phyloP scores from a whole-genome alignment of 2,797 vertebrate species.

The Octomys mimax region DNA sequence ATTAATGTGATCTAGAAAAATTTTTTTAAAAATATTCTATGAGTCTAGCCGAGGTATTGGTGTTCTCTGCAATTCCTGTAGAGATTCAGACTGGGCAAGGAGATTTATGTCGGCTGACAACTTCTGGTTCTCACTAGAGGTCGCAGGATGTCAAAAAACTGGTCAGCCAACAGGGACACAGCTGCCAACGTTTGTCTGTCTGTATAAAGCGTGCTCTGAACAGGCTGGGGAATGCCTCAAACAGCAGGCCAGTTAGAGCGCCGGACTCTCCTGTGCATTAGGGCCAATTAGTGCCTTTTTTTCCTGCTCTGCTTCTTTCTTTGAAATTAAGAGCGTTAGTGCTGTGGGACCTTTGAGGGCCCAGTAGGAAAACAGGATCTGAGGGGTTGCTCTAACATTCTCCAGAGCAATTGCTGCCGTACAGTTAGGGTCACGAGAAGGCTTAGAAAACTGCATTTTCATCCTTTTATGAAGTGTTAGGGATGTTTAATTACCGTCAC shows the following conservation, averaged over 20 bases:
- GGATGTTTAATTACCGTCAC: constrained; percentile 2
- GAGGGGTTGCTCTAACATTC: neutral
- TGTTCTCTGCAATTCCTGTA: constrained; percentile 17
- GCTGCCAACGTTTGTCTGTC: neutral
- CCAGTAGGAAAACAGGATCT: neutral
- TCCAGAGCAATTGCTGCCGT: constrained; percentile 3
- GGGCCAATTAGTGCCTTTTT: neutral
- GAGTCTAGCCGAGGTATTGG: neutral
- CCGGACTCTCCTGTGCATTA: neutral
- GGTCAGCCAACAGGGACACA: neutral
- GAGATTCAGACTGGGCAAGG: neutral
- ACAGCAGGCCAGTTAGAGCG: rapidly evolving
- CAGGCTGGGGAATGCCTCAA: neutral
- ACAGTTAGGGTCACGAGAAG: neutral
- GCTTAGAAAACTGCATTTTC: neutral
- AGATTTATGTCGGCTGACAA: constrained; percentile 66
- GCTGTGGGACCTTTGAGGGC: constrained; percentile 18
- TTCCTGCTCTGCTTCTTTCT: neutral
- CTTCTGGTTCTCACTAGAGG: constrained; percentile 88
- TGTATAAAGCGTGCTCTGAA: neutral
- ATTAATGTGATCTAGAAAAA: constrained; percentile 2
- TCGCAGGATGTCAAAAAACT: constrained; percentile 88
- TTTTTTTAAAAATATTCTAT: neutral
- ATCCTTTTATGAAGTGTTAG: constrained; percentile 30
- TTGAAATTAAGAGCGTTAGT: constrained; percentile 60